Conservation (phyloP, 2,113 vertebrate species). For the Lophotis ruficrista region DNA sequence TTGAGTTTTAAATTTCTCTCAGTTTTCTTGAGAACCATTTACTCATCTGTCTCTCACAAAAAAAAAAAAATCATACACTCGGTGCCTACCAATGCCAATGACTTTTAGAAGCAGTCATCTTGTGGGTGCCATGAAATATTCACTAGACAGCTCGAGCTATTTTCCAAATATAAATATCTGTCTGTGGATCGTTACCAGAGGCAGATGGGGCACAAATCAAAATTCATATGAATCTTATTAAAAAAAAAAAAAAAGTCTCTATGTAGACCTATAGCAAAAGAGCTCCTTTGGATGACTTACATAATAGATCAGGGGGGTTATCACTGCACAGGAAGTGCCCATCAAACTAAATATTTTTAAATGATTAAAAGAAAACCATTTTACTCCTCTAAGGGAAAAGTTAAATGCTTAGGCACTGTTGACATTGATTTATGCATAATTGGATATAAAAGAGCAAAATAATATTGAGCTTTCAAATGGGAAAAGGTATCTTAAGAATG, state of each 20-base stretch:
- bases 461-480: neutral
- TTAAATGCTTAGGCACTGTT: neutral
- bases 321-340: neutral
- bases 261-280: neutral
- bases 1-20: neutral
- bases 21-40: neutral
- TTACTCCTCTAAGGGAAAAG: neutral
- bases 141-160: neutral
- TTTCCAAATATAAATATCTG: constrained; percentile 29
- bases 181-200: neutral
- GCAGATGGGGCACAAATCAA: constrained; percentile 13
- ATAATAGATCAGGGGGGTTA: neutral
- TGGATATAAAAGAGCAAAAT: neutral
- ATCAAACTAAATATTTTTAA: constrained; percentile 2
- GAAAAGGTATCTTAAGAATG: neutral
- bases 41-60: neutral
- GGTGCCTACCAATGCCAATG: neutral
- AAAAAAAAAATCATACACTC: neutral
- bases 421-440: neutral
- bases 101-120: neutral
- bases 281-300: neutral
- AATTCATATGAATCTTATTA: neutral
- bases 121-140: constrained; percentile 27
- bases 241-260: neutral
- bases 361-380: neutral